These are phyloP conservation scores for Periphyllus acericola DNA, from an alignment of 2,888 invertebrate genomes.

Conservation along the genomic window DNA sequence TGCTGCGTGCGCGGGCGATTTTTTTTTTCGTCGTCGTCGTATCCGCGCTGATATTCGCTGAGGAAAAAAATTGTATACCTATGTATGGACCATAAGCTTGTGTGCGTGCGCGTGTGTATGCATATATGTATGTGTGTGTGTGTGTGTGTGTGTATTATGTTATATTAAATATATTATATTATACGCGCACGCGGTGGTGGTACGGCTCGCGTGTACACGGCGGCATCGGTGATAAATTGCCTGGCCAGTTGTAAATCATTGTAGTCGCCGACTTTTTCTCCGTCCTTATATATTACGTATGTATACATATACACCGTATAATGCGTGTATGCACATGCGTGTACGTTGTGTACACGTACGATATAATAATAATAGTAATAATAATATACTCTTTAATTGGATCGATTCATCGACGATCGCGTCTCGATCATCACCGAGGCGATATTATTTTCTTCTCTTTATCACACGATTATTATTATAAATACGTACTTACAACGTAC, in stretches of 20 bases:
- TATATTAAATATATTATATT: slow-evolving; percentile 8
- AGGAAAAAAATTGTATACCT: neutral
- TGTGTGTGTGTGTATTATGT: neutral
- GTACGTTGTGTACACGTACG: neutral
- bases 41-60: slow-evolving; percentile 34
- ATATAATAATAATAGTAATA: neutral
- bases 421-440: slow-evolving; percentile 1
- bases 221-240: slow-evolving; percentile 52
- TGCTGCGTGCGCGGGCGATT: slow-evolving; percentile 18
- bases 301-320: neutral
- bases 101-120: neutral
- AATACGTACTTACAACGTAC: too few species aligned
- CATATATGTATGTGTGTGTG: too few species aligned
- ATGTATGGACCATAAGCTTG: neutral
- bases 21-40: slow-evolving; percentile 27
- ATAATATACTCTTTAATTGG: slow-evolving; percentile 34
- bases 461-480: neutral
- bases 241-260: slow-evolving; percentile 54
- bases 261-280: slow-evolving; percentile 4
- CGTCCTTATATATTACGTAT: neutral
- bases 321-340: neutral
- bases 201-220: neutral
- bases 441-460: neutral
- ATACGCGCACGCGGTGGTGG: neutral
- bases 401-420: slow-evolving; percentile 48